Conservation (phyloP, 2,888 invertebrate species). For the Strigamia crassipes region DNA sequence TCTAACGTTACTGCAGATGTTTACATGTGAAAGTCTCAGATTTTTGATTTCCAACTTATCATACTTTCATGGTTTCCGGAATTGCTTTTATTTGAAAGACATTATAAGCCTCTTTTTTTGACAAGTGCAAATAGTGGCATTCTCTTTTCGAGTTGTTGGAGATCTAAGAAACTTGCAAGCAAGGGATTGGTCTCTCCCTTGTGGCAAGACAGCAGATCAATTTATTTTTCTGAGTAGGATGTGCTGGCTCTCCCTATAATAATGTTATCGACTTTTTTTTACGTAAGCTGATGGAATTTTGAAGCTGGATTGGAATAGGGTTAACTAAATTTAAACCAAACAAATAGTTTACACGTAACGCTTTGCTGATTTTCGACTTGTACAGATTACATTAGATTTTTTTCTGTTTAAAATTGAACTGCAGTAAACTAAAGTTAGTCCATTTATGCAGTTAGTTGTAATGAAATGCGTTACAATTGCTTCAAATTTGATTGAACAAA, state of each 20-base stretch:
- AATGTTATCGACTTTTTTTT: conserved; percentile 13
- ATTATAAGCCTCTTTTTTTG: background rate
- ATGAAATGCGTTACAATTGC: no score
- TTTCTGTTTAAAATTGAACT: no score
- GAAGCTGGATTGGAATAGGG: background rate
- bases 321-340: conserved; percentile 21
- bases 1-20: background rate
- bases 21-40: background rate
- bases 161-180: background rate
- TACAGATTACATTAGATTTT: no score
- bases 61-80: background rate
- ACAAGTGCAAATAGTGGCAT: conserved; percentile 15
- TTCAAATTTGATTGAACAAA: no score
- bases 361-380: no score
- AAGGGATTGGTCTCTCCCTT: conserved; percentile 11
- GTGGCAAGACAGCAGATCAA: conserved; percentile 16
- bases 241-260: background rate
- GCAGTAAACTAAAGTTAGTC: no score
- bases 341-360: background rate
- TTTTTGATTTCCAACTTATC: background rate
- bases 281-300: conserved; percentile 21
- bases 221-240: conserved; percentile 21
- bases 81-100: conserved; percentile 5
- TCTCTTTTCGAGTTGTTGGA: background rate
- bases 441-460: no score